Percentiles rank a stretch among this genome's conserved stretches.
These are phyloP conservation scores for Sminthurides aquaticus DNA, from an alignment of 2,888 invertebrate genomes.

Conservation along the genomic window DNA sequence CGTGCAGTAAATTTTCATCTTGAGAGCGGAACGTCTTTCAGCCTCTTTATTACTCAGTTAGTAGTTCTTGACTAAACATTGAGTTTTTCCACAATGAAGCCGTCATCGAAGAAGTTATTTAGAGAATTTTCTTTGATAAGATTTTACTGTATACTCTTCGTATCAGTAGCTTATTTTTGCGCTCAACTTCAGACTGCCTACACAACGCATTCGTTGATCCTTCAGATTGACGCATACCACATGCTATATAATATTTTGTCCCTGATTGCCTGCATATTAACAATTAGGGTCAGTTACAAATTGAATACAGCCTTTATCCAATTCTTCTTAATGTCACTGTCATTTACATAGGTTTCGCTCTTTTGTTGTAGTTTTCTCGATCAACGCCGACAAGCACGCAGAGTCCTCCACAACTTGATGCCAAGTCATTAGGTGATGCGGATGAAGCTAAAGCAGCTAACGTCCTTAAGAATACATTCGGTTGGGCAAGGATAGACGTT, in stretches of 20 bases:
- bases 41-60: too few species aligned
- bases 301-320: too few species aligned
- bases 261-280: constrained; percentile 67
- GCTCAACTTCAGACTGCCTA: constrained; percentile 79
- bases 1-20: background rate
- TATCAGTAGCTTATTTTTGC: constrained; percentile 68
- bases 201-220: constrained; percentile 80
- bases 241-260: constrained; percentile 89
- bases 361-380: background rate
- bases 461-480: constrained; percentile 75
- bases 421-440: background rate
- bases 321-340: too few species aligned
- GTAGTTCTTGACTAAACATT: background rate
- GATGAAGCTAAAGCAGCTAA: constrained; percentile 52
- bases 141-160: constrained; percentile 59
- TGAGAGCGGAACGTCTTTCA: background rate
- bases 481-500: constrained; percentile 87
- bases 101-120: constrained; percentile 26
- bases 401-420: background rate
- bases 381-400: background rate
- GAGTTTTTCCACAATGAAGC: constrained; percentile 19
- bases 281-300: constrained; percentile 63
- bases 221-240: constrained; percentile 87
- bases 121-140: constrained; percentile 38
- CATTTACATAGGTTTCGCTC: background rate